Conservation (phyloP, 1,140 invertebrate genomes). For the Calosoma granatense region DNA sequence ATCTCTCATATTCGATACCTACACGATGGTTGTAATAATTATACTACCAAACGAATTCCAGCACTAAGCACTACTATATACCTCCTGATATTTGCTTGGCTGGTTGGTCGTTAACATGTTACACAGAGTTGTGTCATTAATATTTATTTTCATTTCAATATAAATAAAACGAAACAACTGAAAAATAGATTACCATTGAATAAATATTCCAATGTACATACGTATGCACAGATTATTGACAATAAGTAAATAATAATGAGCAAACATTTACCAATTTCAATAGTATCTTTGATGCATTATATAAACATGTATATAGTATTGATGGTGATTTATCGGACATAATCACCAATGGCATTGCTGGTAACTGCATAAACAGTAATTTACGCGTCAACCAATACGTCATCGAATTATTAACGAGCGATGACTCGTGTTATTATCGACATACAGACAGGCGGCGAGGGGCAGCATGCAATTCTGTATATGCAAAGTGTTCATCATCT, state of each 20-base stretch:
- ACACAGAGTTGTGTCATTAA: not conserved
- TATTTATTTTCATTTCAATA: too few species aligned
- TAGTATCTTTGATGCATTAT: not conserved
- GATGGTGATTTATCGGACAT: not conserved
- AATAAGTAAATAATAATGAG: too few species aligned
- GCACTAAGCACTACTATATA: too few species aligned
- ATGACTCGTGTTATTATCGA: not conserved
- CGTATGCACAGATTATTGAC: too few species aligned
- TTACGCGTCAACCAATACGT: conserved; percentile 2
- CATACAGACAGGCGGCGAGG: not conserved
- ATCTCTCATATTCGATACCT: too few species aligned
- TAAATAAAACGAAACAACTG: too few species aligned
- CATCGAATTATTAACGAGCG: conserved; percentile 5
- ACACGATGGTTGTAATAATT: too few species aligned
- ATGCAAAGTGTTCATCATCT: not conserved
- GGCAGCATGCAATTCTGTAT: too few species aligned
- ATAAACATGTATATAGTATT: not conserved
- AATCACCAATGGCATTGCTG: not conserved
- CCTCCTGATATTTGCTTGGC: too few species aligned
- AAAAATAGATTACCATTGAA: too few species aligned
- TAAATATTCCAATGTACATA: too few species aligned
- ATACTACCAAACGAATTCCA: too few species aligned
- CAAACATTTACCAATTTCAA: not conserved
- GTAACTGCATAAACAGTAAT: not conserved
- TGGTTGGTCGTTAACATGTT: not conserved